Evolutionary conservation across 2,797 vertebrate species (phyloP), one percentile per base, ranked within the genome.

Genomic region (Acrossocheilus wenchowensis): DNA sequence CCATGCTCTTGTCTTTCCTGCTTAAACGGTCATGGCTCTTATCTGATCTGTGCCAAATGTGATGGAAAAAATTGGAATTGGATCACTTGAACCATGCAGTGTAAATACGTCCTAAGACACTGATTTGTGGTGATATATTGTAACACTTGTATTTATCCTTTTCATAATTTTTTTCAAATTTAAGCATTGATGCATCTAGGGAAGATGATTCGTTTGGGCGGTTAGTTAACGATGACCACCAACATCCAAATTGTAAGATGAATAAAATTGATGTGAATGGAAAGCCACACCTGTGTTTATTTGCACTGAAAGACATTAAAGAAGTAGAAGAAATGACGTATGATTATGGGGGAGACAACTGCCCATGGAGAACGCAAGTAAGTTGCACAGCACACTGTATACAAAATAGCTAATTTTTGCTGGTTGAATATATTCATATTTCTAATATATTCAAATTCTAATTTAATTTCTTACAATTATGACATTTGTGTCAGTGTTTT

Each of bases 211-310:
- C 86, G 23, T 71, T 87, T 81, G 86, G 87, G 5, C 52, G 85
- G 7, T 72, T 90, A 0, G 75, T 90, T 3, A 91, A 89, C 84
- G 85, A 92, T 77, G 88, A 90, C 0, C 88, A 91, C 84, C 88
- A 48, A 71, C 30, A 71, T 64, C 89, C 88, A 54, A 90, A 90
- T 48, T 87, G 87, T 19, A 86, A 45, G 19, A 87, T 90, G 85
- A 90, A 90, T 78, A 90, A 75, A 36, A 81, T 69, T 62, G 66
- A 83, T 1, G 62, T 87, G 8, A 69, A 90, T 78, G 87, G 81
- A 50, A 88, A 80, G 0, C 83, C 89, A 52, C 88, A 91, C 60
- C 75, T 91, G 15, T 91, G 89, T 82, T 71, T 91, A 48, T 91
- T 90, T 87, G 85, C 87, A 1, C 5, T 89, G 0, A 45, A n/a